Base-by-base conservation (phyloP, 2,797 vertebrate species). In the Callimico goeldii region DNA sequence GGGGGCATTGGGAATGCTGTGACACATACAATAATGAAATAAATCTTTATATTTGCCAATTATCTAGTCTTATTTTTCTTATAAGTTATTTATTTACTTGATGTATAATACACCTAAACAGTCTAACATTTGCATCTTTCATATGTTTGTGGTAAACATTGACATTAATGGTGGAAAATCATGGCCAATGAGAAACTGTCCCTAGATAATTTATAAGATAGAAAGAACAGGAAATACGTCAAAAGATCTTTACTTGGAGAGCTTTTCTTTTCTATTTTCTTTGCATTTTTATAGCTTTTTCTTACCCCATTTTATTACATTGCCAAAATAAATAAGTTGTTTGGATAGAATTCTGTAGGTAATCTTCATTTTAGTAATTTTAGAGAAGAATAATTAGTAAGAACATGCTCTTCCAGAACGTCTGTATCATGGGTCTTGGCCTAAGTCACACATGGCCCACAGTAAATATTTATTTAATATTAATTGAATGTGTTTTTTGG, bases 381-480 rank as follows among this genome's bases (percentile, higher is more conserved):
- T 91, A 91, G 70, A 92, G 64, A 77, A 88, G 14, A 87, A 61
- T 52, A 73, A 88, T 94, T 33, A 81, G 10, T 88, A 88, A 90
- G 46, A 55, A 84, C 70, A 14, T 88, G 36, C 81, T 92, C 41
- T 58, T 91, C 79, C 50, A 90, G 86, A 48, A 95, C 87, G 43
- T 92, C 75, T 93, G 5, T 72, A 82, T 93, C 64, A n/a, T 76
- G 43, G 46, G 36, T 82, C 57, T 91, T 96, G 70, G 79, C 72
- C 28, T 89, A 92, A 79, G 24, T 97, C 55, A 82, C 14, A 96
- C 57, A 80, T 96, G 33, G 24, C 39, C 43, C 43, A 89, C 39
- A 88, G 48, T 89, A 89, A 91, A 48, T 88, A 90, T 64, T 93
- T 90, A 86, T 64, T 93, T 95, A 91, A 96, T 95, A 70, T 77